Evolutionary conservation across 2,797 vertebrate species (phyloP).

Genomic region (Trachops cirrhosus): DNA sequence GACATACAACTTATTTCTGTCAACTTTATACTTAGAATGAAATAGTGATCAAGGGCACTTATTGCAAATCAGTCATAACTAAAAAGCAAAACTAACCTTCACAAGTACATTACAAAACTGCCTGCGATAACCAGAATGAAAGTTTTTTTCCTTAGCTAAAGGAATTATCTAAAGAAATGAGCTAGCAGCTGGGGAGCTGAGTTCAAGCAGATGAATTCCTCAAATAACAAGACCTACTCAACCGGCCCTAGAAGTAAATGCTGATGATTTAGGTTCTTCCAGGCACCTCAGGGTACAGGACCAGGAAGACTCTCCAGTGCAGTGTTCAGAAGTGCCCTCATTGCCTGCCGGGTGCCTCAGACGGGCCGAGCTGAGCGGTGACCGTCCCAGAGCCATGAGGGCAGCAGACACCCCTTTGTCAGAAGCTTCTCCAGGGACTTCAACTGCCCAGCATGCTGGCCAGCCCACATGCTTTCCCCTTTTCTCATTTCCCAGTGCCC

Average conservation of each 20-base stretch:
- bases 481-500: neutral
- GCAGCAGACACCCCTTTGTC: neutral
- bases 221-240: neutral
- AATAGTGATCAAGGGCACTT: conserved; percentile 22
- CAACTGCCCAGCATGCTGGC: neutral
- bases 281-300: neutral
- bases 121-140: neutral
- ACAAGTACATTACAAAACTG: neutral
- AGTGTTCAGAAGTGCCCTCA: neutral
- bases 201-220: neutral
- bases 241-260: neutral
- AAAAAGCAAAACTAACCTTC: conserved; percentile 21
- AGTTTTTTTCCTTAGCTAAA: conserved; percentile 23
- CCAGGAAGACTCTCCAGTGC: neutral
- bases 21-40: neutral
- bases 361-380: neutral
- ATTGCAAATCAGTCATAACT: neutral
- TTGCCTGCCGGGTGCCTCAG: neutral
- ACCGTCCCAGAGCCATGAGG: neutral
- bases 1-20: neutral
- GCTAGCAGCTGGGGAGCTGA: neutral
- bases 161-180: neutral
- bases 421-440: neutral
- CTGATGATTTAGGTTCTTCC: neutral
- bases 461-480: neutral